Base-by-base conservation (phyloP, 2,113 vertebrate species). In the Acanthisitta chloris region DNA sequence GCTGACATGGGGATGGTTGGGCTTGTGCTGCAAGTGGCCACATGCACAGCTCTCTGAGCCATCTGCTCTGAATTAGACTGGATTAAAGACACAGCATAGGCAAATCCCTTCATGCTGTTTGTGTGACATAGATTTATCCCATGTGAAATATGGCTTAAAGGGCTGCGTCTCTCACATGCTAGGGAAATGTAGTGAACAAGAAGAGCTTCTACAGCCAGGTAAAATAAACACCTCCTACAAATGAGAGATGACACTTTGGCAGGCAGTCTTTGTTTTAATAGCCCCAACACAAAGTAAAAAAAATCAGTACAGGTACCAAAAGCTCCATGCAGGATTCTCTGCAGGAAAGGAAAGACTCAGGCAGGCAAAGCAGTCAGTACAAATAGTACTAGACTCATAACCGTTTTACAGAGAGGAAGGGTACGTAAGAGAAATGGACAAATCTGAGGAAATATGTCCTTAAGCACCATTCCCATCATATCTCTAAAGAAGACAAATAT, bases 11-110 rank as follows among this genome's bases (percentile, higher is more conserved):
- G 46, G 26, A 61, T 10, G 14, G 43, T 23, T 0, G 0, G 42
- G 46, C 20, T 38, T 3, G 4, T 19, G 1, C 40, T 59, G 38
- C 61, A 70, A 66, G 45, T 79, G 46, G 24, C 51, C 67, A 61
- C n/a, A n/a, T 13, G 40, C 14, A 26, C 3, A 5, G 48, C 29
- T 81, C 65, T 81, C 52, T 14, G 48, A 96, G 48, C 57, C 90
- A 88, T 93, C 94, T 96, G 94, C 61, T 93, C 72, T 84, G 93
- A 90, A 94, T 97, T 92, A 96, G n/a, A 6, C 10, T 20, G 38
- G 84, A 88, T 96, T 97, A 96, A 74, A 92, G 64, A 43, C 42
- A 76, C 17, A 67, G 46, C 31, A 51, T 2, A 58, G 33, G 51
- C 36, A 90, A 96, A 96, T 96, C 91, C 52, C 65, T 78, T 65